Evolutionary conservation across 2,888 invertebrate species (phyloP), one percentile per base, ranked within the genome.

Genomic region (Sympetrum striolatum): DNA sequence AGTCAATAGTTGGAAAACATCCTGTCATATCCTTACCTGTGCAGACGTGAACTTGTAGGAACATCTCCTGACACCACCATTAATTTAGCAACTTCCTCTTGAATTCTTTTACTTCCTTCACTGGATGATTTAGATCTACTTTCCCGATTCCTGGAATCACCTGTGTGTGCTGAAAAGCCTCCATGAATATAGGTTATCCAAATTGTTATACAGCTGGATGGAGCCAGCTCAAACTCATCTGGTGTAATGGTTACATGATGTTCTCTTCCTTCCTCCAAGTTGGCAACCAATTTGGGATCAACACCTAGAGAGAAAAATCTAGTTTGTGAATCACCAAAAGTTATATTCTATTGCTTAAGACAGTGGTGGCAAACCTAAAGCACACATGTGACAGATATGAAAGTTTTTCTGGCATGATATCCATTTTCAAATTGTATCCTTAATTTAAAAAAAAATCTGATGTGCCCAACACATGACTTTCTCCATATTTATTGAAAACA

Each of bases 201-300:
- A 5, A 86, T 37, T 58, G 37, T 64, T 6, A 37, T 86, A 37
- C 60, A 37, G 39, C 37, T 86, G 39, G 60, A 60, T 39, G 86
- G 86, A 22, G 35, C 37, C 3, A 86, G 60, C 39, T 64, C 58
- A 60, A 86, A 86, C 10, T 18, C 10, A 60, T 86, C 86, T 64
- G 86, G 86, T 22, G n/a, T 58, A 22, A 86, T 60, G n/a, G 86
- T 86, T 8, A 86, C 86, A 86, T 37, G 60, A 64, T 86, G 86
- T 37, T 86, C 86, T n/a, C 60, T 86, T 4, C 58, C 86, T 64
- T 86, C 86, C n/a, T 86, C 86, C n/a, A 64, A 60, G 22, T 86
- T 58, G 37, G 86, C 6, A 6, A 86, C n/a, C 14, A n/a, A 60
- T 14, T 86, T 60, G n/a, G 60, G 12, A n/a, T 86, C 86, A 6